A percentile compares a stretch with the other conserved stretches of the same genome.
Conservation (phyloP, 2,888 invertebrate species). For the Pyrocoelia pectoralis region DNA sequence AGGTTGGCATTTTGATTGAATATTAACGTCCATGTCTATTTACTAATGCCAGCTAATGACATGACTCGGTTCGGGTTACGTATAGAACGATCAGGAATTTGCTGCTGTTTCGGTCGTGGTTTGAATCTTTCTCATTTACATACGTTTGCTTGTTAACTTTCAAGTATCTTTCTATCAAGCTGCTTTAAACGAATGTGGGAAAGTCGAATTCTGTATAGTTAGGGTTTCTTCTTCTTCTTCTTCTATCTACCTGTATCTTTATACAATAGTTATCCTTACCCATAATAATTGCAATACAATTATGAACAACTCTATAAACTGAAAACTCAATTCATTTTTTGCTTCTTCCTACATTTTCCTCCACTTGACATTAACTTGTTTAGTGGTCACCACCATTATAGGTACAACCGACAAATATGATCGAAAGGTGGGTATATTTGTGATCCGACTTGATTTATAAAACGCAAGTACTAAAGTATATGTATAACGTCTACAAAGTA, state of each 20-base stretch:
- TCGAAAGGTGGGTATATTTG: too few relatives aligned
- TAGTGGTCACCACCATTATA: too few relatives aligned
- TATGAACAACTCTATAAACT: too few relatives aligned
- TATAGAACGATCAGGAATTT: constrained; percentile 36
- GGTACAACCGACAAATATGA: too few relatives aligned
- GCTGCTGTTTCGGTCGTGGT: constrained; percentile 38
- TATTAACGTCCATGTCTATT: constrained; percentile 32
- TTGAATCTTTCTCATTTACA: constrained; percentile 42
- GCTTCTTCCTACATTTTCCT: too few relatives aligned
- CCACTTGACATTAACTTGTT: too few relatives aligned
- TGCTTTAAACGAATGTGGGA: constrained; percentile 44
- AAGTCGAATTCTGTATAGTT: constrained; percentile 36
- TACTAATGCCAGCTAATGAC: constrained; percentile 34
- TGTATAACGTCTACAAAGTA: too few relatives aligned
- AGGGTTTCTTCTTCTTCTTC: constrained; percentile 22
- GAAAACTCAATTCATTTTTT: too few relatives aligned
- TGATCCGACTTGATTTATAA: too few relatives aligned
- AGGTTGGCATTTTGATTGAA: constrained; percentile 34
- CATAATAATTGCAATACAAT: too few relatives aligned
- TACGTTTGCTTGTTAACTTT: constrained; percentile 45
- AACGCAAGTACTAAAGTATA: too few relatives aligned
- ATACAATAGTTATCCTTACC: constrained; percentile 6
- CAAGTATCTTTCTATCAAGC: constrained; percentile 45
- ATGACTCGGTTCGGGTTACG: constrained; percentile 30
- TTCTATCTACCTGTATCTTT: constrained; percentile 33